Percentiles rank a stretch among this genome's conserved stretches.
These are phyloP conservation scores for Leistus spinibarbis DNA, from an alignment of 2,888 invertebrate species.

Conservation along the genomic window DNA sequence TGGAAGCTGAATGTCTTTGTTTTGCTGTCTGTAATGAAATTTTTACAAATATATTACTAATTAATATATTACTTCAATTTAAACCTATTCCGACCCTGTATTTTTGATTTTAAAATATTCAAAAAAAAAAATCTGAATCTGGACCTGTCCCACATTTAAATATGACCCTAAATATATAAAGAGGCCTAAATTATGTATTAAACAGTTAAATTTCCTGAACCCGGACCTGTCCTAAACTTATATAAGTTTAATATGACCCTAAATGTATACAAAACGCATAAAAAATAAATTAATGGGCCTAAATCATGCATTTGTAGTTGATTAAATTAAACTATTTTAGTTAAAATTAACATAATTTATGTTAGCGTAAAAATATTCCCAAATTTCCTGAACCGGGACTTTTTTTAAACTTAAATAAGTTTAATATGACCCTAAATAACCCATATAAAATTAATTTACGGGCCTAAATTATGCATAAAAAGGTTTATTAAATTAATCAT, in stretches of 20 bases:
- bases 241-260: not conserved
- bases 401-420: no score
- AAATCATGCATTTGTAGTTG: not conserved
- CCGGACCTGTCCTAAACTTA: not conserved
- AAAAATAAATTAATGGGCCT: not conserved
- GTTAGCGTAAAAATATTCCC: no score
- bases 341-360: not conserved
- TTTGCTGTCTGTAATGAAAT: slow-evolving; percentile 34
- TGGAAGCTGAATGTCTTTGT: slow-evolving; percentile 26
- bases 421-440: no score
- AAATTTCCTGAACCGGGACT: no score
- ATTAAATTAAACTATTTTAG: not conserved
- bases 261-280: not conserved
- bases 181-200: not conserved
- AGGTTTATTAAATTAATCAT: no score
- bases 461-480: no score
- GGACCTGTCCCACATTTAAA: not conserved
- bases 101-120: not conserved
- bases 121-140: not conserved
- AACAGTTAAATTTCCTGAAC: not conserved
- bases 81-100: not conserved
- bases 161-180: not conserved
- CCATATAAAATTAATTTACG: no score
- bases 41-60: slow-evolving; percentile 26
- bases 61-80: slow-evolving; percentile 14